phyloP scores from a whole-genome alignment of 2,888 invertebrate genomes.

The Cryptocephalus moraei region DNA sequence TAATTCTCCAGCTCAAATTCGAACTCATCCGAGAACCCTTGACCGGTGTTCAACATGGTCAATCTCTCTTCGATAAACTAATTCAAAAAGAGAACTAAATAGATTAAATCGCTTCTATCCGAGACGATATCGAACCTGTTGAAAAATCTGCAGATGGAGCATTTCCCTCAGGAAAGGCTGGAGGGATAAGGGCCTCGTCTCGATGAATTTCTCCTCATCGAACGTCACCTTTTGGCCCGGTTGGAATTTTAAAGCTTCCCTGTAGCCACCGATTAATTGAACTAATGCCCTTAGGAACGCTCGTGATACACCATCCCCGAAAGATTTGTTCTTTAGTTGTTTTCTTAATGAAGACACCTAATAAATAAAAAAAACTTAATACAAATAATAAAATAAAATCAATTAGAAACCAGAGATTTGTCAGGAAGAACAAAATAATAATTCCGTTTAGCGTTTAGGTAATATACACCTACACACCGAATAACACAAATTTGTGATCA shows the following conservation, averaged over 20 bases:
- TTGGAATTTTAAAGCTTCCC: slow-evolving; percentile 76
- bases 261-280: slow-evolving; percentile 87
- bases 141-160: slow-evolving; percentile 88
- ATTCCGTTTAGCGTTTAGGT: background rate
- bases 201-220: slow-evolving; percentile 77
- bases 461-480: background rate
- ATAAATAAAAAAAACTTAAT: slow-evolving; percentile 5
- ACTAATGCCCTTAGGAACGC: slow-evolving; percentile 88
- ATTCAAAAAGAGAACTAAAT: background rate
- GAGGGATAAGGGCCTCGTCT: slow-evolving; percentile 72
- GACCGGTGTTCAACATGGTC: slow-evolving; percentile 84
- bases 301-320: slow-evolving; percentile 88
- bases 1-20: slow-evolving; percentile 76
- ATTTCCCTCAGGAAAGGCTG: slow-evolving; percentile 85
- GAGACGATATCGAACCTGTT: slow-evolving; percentile 52
- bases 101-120: background rate
- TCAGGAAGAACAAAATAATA: background rate
- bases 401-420: background rate
- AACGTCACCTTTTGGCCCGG: slow-evolving; percentile 71
- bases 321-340: slow-evolving; percentile 63
- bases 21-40: slow-evolving; percentile 90
- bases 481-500: background rate
- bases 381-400: too few relatives aligned
- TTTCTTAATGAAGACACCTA: slow-evolving; percentile 66
- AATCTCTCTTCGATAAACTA: slow-evolving; percentile 92